Evolutionary conservation across 2,113 vertebrate genomes (phyloP).

Genomic region (Chamaetylas fuelleborni): DNA sequence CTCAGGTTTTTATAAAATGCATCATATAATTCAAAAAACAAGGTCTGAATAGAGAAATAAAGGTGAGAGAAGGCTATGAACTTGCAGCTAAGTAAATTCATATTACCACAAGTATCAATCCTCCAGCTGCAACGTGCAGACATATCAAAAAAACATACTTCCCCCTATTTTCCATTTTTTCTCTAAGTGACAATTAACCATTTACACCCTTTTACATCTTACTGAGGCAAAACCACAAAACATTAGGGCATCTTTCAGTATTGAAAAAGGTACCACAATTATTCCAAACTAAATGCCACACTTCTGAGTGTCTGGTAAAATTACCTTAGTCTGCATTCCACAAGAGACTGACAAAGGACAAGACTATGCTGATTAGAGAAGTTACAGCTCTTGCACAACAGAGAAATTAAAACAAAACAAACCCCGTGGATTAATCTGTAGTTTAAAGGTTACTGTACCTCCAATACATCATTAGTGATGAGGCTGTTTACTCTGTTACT

Average conservation of each 20-base stretch:
- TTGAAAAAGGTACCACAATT: not conserved
- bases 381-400: not conserved
- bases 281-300: not conserved
- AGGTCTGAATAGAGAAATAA: not conserved
- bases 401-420: not conserved
- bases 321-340: not conserved
- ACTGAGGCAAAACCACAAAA: not conserved
- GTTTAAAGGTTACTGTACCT: constrained; percentile 68
- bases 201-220: not conserved
- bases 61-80: not conserved
- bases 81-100: not conserved
- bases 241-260: not conserved
- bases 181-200: not conserved
- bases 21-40: not conserved
- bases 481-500: constrained; percentile 74
- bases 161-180: not conserved
- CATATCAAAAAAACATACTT: not conserved
- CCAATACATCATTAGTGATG: constrained; percentile 73
- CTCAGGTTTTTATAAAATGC: not conserved
- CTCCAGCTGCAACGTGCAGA: not conserved
- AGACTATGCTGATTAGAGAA: not conserved
- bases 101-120: not conserved
- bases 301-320: not conserved
- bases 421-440: not conserved
- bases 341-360: not conserved